phyloP scores from a whole-genome alignment of 2,888 invertebrate genomes.

The Parnassius apollo region DNA sequence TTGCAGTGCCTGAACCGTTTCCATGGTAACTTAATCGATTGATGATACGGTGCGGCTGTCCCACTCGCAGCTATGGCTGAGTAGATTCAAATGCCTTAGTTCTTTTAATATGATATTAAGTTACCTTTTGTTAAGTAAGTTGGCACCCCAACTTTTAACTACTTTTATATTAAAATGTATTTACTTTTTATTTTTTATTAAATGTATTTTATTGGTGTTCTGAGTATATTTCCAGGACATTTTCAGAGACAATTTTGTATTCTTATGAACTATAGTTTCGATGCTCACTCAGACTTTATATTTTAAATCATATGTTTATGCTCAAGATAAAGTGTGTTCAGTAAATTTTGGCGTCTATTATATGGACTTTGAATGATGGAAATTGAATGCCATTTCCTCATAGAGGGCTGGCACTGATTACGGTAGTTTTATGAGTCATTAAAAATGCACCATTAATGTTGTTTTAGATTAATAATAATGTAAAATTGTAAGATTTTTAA shows the following conservation, averaged over 20 bases:
- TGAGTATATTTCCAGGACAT: background rate
- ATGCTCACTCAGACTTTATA: too few species aligned
- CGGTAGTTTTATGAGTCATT: too few species aligned
- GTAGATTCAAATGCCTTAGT: constrained; percentile 14
- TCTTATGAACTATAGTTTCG: too few species aligned
- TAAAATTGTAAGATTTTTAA: too few species aligned
- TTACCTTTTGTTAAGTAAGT: background rate
- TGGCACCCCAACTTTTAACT: too few species aligned
- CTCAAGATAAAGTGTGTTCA: too few species aligned
- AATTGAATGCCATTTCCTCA: background rate
- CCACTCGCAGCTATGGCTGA: constrained; percentile 11
- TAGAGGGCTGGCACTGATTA: background rate
- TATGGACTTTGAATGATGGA: too few species aligned
- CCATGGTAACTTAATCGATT: constrained; percentile 69
- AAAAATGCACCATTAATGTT: too few species aligned
- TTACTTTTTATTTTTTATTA: background rate
- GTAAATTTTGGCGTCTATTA: background rate
- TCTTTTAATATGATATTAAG: constrained; percentile 5
- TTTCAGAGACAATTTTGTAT: background rate
- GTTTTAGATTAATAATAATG: too few species aligned
- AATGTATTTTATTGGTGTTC: background rate
- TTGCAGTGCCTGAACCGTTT: constrained; percentile 38
- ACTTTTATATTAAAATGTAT: background rate
- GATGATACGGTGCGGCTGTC: constrained; percentile 39
- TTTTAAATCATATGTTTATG: too few species aligned